Conservation (phyloP, 2,113 vertebrate genomes). For the Tylochromis polylepis region DNA sequence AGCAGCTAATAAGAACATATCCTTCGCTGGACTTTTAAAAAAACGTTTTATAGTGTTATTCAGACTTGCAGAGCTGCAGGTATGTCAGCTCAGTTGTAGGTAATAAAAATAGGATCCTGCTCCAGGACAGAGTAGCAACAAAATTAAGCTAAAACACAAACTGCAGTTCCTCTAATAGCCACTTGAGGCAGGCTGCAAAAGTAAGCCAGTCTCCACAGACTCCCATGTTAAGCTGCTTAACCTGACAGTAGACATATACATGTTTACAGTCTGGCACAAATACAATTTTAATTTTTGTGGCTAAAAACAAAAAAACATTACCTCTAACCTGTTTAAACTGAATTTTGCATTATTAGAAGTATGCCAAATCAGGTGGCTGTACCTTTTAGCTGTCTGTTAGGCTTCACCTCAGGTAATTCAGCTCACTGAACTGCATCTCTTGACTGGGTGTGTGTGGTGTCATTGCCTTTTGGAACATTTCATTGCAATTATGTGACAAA, state of each 20-base stretch:
- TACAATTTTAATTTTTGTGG: not conserved
- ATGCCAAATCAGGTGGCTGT: not conserved
- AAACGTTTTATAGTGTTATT: rapidly evolving
- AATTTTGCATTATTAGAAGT: not conserved
- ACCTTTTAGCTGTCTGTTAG: not conserved
- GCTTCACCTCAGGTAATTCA: not conserved
- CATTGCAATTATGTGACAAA: not conserved
- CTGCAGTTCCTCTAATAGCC: not conserved
- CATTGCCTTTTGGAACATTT: not conserved
- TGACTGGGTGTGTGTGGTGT: not conserved
- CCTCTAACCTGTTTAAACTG: not conserved
- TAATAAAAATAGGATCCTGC: not conserved
- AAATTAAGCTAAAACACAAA: not conserved
- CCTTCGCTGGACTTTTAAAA: not conserved
- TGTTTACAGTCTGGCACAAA: not conserved
- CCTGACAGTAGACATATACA: not conserved
- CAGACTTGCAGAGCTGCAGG: not conserved
- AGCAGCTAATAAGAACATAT: not conserved
- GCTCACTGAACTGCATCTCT: not conserved
- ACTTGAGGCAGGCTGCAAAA: not conserved
- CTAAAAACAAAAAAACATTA: rapidly evolving
- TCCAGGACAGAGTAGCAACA: not conserved
- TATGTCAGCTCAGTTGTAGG: not conserved
- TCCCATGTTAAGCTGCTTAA: not conserved
- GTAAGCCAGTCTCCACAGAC: rapidly evolving